phyloP scores from a whole-genome alignment of 2,888 invertebrate genomes.

The Aradus depressus region DNA sequence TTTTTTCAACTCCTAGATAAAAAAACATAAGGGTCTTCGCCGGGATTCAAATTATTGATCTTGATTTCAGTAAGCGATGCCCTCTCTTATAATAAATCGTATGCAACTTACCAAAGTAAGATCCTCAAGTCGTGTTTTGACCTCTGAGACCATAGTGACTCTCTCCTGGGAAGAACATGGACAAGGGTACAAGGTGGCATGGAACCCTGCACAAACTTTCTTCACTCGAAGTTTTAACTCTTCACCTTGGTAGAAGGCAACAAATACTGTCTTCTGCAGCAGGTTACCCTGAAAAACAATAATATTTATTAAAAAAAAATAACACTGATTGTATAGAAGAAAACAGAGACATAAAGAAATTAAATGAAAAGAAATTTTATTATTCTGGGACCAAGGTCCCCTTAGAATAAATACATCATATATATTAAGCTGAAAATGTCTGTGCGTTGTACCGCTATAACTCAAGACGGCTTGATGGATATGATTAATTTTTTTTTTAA shows the following conservation, averaged over 20 bases:
- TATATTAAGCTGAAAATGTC: too few relatives aligned
- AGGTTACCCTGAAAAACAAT: conserved; percentile 57
- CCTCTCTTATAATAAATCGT: too few relatives aligned
- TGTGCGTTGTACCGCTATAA: too few relatives aligned
- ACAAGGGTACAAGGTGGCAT: conserved; percentile 64
- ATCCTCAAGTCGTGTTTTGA: conserved; percentile 61
- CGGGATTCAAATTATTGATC: not conserved
- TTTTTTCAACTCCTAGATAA: too few relatives aligned
- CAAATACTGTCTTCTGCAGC: conserved; percentile 74
- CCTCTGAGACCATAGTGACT: conserved; percentile 58
- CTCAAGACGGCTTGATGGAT: too few relatives aligned
- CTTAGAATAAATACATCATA: too few relatives aligned
- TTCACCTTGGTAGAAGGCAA: conserved; percentile 57
- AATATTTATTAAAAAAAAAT: not conserved
- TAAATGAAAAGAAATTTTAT: too few relatives aligned
- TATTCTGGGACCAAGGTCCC: too few relatives aligned
- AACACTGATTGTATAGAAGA: too few relatives aligned
- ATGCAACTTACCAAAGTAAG: conserved; percentile 44
- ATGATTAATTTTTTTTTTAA: too few relatives aligned
- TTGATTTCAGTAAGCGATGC: not conserved
- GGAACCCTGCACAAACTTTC: conserved; percentile 67
- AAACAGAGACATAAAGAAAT: too few relatives aligned
- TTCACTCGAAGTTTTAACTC: conserved; percentile 59
- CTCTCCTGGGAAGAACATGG: conserved; percentile 61
- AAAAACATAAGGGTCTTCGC: too few relatives aligned